phyloP scores from a whole-genome alignment of 2,888 invertebrate species.

The Drosophila fungiperda region DNA sequence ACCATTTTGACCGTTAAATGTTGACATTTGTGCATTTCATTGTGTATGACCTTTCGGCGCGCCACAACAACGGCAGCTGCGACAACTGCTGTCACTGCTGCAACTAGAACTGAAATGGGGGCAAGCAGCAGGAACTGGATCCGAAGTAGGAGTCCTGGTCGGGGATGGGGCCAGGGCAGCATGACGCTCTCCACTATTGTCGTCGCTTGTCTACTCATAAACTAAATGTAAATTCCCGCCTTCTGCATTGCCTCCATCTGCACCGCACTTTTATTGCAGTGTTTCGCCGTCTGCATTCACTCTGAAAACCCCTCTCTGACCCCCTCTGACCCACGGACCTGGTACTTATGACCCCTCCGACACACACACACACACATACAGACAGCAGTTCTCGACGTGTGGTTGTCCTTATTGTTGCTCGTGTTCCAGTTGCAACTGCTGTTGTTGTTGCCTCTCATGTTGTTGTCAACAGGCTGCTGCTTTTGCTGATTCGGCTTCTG shows the following conservation, averaged over 20 bases:
- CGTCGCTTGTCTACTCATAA: constrained; percentile 80
- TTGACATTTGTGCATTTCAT: constrained; percentile 81
- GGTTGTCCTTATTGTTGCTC: constrained; percentile 59
- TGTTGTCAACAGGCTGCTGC: constrained; percentile 70
- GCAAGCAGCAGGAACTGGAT: constrained; percentile 23
- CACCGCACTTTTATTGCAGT: constrained; percentile 72
- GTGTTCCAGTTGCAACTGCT: constrained; percentile 46
- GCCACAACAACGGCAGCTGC: constrained; percentile 60
- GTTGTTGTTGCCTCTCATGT: constrained; percentile 30
- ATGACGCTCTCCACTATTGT: constrained; percentile 58
- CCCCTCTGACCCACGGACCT: constrained; percentile 30
- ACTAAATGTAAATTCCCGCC: constrained; percentile 77
- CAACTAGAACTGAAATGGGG: constrained; percentile 31
- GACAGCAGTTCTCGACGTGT: constrained; percentile 64
- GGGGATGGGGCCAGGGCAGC: constrained; percentile 25
- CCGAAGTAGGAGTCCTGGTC: constrained; percentile 8
- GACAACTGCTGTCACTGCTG: constrained; percentile 29
- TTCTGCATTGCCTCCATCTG: constrained; percentile 46
- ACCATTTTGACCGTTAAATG: constrained; percentile 79
- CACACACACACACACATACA: constrained; percentile 1
- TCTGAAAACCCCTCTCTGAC: constrained; percentile 26
- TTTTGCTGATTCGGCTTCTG: constrained; percentile 61
- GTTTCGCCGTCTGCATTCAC: constrained; percentile 57
- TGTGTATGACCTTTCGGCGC: constrained; percentile 75
- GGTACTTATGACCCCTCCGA: constrained; percentile 46